phyloP scores from a whole-genome alignment of 2,797 vertebrate genomes.

The Margarornis squamiger region DNA sequence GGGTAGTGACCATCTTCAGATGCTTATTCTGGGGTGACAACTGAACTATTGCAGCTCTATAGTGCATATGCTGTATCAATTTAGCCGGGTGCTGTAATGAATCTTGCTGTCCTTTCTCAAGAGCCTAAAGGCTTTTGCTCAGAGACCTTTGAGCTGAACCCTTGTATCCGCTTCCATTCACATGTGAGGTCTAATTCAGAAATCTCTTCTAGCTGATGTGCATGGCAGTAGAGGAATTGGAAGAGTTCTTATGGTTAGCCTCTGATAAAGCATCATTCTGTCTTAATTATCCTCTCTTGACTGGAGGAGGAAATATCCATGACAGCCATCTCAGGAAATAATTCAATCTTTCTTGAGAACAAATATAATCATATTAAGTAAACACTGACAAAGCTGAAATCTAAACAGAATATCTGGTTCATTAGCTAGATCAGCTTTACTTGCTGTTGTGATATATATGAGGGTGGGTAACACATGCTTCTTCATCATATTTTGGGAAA shows the following conservation, averaged over 20 bases:
- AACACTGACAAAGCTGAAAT: constrained; percentile 13
- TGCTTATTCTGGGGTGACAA: neutral
- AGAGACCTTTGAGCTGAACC: neutral
- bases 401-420: constrained; percentile 6
- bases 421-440: neutral
- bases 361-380: constrained; percentile 13
- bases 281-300: neutral
- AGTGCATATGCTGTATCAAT: rapidly evolving
- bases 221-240: neutral
- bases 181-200: neutral
- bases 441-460: neutral
- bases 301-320: neutral
- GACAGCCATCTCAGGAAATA: neutral
- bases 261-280: neutral
- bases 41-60: neutral
- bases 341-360: neutral
- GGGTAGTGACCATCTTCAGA: neutral
- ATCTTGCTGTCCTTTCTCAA: neutral
- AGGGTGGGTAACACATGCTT: neutral
- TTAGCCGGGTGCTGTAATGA: neutral
- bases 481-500: neutral
- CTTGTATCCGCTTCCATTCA: neutral
- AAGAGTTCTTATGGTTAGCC: neutral
- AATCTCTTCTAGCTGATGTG: neutral
- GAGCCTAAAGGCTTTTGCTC: neutral